Evolutionary conservation across 2,113 vertebrate genomes (phyloP).

Genomic region (Cebus imitator): DNA sequence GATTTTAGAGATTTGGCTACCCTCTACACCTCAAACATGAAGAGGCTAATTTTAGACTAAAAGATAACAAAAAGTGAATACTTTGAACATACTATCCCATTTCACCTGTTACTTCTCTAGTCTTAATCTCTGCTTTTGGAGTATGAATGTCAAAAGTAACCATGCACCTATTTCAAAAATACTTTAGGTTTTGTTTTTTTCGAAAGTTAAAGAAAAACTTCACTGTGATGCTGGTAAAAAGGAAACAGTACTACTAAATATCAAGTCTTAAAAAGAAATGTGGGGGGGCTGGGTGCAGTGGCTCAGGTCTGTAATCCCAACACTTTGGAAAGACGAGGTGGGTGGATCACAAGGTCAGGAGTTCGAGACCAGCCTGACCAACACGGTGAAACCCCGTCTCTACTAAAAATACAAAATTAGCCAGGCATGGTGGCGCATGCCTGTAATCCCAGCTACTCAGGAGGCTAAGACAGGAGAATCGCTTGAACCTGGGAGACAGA

Average conservation of each 20-base stretch:
- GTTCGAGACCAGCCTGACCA: no score
- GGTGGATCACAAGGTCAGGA: no score
- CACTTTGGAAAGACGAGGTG: no score
- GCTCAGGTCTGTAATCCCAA: no score
- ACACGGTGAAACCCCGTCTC: no score
- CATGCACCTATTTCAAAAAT: neutral
- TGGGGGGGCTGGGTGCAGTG: no score
- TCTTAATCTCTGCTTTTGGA: neutral
- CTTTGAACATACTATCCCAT: neutral
- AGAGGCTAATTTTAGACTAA: neutral
- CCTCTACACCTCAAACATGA: neutral
- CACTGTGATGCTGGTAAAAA: neutral
- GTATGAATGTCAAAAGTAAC: constrained; percentile 25
- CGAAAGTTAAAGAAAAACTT: neutral
- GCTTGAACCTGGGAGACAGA: no score
- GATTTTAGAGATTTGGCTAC: neutral
- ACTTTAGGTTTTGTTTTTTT: neutral
- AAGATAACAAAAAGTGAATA: neutral
- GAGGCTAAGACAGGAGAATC: no score
- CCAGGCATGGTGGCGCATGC: no score
- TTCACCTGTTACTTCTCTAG: neutral
- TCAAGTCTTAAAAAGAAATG: neutral
- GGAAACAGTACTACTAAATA: neutral
- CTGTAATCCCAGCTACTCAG: no score
- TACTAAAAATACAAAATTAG: no score